Evolutionary conservation across 92 coral and sea anemone species (phyloP).

Genomic region (Parazoanthus atlanticus): DNA sequence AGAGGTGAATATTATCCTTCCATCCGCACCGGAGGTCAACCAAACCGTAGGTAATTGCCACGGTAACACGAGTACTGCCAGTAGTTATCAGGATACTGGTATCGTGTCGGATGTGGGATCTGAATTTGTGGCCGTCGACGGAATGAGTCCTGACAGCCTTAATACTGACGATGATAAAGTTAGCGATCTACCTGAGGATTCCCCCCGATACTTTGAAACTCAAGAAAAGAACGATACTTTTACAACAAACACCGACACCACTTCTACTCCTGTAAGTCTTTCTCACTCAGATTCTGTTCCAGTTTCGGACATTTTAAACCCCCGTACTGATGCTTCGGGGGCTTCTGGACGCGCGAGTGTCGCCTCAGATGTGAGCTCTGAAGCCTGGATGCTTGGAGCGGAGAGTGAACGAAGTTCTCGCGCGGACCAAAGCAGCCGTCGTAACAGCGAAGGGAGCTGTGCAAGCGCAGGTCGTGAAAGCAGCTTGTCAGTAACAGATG

Average conservation of each 20-base stretch:
- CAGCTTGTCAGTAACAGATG: conserved; percentile 59
- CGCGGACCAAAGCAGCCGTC: conserved; percentile 41
- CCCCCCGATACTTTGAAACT: conserved; percentile 17
- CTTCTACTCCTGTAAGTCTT: conserved; percentile 8
- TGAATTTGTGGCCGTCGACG: conserved; percentile 52
- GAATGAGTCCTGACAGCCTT: conserved; percentile 45
- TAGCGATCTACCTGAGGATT: conserved; percentile 24
- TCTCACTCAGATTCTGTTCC: conserved; percentile 51
- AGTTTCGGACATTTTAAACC: conserved; percentile 39
- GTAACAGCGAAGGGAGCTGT: conserved; percentile 80
- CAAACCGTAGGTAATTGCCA: conserved; percentile 45
- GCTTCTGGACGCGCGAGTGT: conserved; percentile 66
- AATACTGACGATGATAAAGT: conserved; percentile 34
- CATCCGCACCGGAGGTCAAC: conserved; percentile 78
- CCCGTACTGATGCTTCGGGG: not conserved
- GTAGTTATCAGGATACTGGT: conserved; percentile 79
- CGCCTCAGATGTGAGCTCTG: conserved; percentile 66
- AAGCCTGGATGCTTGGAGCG: conserved; percentile 66
- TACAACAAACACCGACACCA: conserved; percentile 20
- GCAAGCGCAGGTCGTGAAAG: conserved; percentile 72
- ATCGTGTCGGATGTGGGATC: conserved; percentile 67
- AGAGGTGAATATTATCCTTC: conserved; percentile 75
- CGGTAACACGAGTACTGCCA: conserved; percentile 68
- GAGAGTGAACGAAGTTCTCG: conserved; percentile 50
- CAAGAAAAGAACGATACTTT: conserved; percentile 18